Percentiles rank a stretch among this genome's conserved stretches.
These are phyloP conservation scores for Ichneumoninae sp. DNA, from an alignment of 2,888 invertebrate species.

Conservation along the genomic window DNA sequence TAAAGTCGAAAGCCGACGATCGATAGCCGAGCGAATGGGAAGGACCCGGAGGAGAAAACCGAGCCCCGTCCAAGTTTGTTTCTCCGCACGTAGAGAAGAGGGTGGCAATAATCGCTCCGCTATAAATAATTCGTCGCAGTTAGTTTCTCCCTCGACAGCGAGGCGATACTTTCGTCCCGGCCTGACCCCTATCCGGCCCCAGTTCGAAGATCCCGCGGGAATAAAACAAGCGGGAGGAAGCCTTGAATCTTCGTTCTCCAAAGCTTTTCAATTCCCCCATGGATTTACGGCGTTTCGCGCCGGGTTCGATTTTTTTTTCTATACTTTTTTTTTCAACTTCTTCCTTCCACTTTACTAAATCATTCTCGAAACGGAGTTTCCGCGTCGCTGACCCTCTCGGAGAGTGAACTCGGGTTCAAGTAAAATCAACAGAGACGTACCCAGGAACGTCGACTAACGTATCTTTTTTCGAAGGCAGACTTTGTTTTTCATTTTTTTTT, in stretches of 20 bases:
- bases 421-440: background rate
- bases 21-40: background rate
- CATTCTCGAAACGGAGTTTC: constrained; percentile 6
- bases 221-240: constrained; percentile 20
- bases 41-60: constrained; percentile 11
- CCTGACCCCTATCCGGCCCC: background rate
- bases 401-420: background rate
- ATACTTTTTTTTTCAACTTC: background rate
- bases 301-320: constrained; percentile 9
- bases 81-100: constrained; percentile 1
- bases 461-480: background rate
- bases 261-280: constrained; percentile 41
- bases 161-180: constrained; percentile 14
- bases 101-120: constrained; percentile 9
- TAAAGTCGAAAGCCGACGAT: background rate
- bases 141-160: constrained; percentile 13
- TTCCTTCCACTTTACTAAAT: background rate
- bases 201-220: constrained; percentile 6
- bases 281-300: constrained; percentile 29
- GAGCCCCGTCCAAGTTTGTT: constrained; percentile 9
- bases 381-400: constrained; percentile 5
- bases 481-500: background rate
- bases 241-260: constrained; percentile 23
- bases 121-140: constrained; percentile 30
- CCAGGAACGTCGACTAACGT: background rate